Conservation (phyloP, 1,140 invertebrate species). For the Limonius californicus region DNA sequence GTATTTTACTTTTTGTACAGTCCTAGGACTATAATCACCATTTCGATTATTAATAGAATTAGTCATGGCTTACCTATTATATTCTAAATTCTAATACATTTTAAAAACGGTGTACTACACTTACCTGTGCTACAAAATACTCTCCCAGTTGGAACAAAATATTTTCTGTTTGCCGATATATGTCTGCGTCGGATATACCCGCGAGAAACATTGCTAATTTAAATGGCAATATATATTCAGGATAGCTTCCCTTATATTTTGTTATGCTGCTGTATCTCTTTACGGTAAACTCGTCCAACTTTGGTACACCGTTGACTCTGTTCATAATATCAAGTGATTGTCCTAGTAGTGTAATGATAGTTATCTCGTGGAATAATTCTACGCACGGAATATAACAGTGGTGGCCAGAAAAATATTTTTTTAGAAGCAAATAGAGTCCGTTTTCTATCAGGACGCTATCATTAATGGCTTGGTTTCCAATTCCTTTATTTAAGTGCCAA, state of each 20-base stretch:
- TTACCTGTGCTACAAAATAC: conserved; percentile 91
- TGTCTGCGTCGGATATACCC: conserved; percentile 72
- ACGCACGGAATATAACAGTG: conserved; percentile 77
- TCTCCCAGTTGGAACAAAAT: conserved; percentile 94
- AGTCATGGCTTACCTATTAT: no score
- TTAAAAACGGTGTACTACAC: no score
- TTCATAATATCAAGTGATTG: conserved; percentile 71
- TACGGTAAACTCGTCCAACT: conserved; percentile 77
- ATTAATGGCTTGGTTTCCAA: conserved; percentile 83
- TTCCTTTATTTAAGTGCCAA: conserved; percentile 80
- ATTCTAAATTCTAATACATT: no score
- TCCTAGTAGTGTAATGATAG: conserved; percentile 75
- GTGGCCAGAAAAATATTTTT: conserved; percentile 71
- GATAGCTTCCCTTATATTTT: conserved; percentile 94
- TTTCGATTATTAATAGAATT: no score
- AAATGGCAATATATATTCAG: conserved; percentile 91
- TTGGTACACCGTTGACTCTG: conserved; percentile 59
- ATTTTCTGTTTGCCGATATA: conserved; percentile 78
- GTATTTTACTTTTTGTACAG: no score
- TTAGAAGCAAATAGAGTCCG: conserved; percentile 73
- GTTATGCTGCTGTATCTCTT: conserved; percentile 84
- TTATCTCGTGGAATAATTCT: conserved; percentile 83
- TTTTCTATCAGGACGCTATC: conserved; percentile 82
- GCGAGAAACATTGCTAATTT: conserved; percentile 84
- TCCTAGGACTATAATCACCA: no score